phyloP scores from a whole-genome alignment of 2,888 invertebrate genomes.

The Caradrina clavipalpis region DNA sequence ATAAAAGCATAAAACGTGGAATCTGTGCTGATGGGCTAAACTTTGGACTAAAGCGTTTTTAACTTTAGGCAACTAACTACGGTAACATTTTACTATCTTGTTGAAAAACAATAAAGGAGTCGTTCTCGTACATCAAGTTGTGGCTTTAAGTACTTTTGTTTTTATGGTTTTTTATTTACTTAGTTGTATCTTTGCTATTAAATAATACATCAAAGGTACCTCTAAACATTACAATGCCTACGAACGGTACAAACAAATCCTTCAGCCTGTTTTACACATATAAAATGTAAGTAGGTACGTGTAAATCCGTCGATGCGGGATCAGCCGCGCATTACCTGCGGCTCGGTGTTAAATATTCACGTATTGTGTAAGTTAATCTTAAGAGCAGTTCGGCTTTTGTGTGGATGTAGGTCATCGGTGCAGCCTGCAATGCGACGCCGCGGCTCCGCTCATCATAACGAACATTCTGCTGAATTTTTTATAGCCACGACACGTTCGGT shows the following conservation, averaged over 20 bases:
- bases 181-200: neutral
- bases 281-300: conserved; percentile 19
- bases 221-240: neutral
- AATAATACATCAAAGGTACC: neutral
- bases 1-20: conserved; percentile 25
- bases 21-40: conserved; percentile 1
- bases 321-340: conserved; percentile 36
- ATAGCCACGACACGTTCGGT: conserved; percentile 61
- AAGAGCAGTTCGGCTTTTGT: conserved; percentile 65
- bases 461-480: conserved; percentile 68
- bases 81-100: neutral
- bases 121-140: neutral
- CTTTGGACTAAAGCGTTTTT: conserved; percentile 9
- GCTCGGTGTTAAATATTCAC: conserved; percentile 51
- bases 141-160: neutral
- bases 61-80: neutral
- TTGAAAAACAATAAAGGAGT: neutral
- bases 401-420: conserved; percentile 84
- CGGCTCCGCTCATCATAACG: conserved; percentile 67
- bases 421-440: conserved; percentile 84
- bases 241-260: neutral
- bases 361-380: conserved; percentile 58
- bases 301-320: conserved; percentile 30
- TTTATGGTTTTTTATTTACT: neutral
- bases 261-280: neutral